phyloP scores from a whole-genome alignment of 1,140 invertebrate genomes.

The Neodiprion lecontei region DNA sequence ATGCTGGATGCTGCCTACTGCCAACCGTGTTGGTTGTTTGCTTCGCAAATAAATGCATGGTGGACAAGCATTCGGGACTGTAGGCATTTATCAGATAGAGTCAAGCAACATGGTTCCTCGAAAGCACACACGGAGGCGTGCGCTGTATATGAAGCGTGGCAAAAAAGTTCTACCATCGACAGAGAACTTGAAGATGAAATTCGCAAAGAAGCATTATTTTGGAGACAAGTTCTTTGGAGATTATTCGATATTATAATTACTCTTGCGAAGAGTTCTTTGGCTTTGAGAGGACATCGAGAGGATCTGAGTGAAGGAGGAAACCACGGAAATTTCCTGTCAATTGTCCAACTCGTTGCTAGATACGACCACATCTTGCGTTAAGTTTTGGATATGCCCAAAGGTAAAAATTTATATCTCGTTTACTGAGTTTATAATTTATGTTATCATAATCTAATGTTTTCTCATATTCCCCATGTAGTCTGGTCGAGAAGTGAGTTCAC shows the following conservation, averaged over 20 bases:
- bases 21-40: constrained; percentile 11
- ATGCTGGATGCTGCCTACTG: constrained; percentile 18
- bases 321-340: constrained; percentile 34
- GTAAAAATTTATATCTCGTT: background rate
- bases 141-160: no score
- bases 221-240: constrained; percentile 17
- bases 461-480: constrained; percentile 5
- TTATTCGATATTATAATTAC: constrained; percentile 32
- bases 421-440: constrained; percentile 8
- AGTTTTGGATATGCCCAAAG: constrained; percentile 24
- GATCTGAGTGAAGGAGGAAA: constrained; percentile 21
- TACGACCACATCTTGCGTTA: constrained; percentile 31
- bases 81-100: no score
- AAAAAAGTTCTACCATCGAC: no score
- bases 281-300: constrained; percentile 27
- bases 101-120: no score
- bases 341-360: constrained; percentile 29
- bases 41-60: no score
- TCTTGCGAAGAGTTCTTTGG: constrained; percentile 28
- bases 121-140: no score
- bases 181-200: no score
- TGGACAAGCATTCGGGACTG: background rate
- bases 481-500: no score
- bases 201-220: no score
- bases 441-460: constrained; percentile 6